These are phyloP conservation scores for Samia ricini DNA, from an alignment of 1,140 invertebrate genomes.

Conservation along the genomic window DNA sequence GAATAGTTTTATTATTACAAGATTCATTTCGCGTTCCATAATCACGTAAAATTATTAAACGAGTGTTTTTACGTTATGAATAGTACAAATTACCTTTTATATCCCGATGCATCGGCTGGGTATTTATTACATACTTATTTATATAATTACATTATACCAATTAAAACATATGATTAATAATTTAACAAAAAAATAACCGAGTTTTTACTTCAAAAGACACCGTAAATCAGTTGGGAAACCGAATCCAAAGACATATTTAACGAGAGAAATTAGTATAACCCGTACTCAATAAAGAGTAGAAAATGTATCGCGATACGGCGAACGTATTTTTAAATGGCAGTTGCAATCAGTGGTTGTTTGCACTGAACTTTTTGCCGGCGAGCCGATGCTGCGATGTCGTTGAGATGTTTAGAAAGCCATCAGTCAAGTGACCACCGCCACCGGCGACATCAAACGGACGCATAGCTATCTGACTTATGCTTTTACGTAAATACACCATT, in stretches of 20 bases:
- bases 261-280: neutral
- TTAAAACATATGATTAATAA: too few species aligned
- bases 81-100: too few species aligned
- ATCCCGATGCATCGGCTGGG: too few species aligned
- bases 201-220: too few species aligned
- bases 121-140: too few species aligned
- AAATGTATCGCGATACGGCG: constrained; percentile 32
- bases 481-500: constrained; percentile 26
- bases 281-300: constrained; percentile 18
- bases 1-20: too few species aligned
- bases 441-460: constrained; percentile 51
- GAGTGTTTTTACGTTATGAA: too few species aligned
- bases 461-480: constrained; percentile 38
- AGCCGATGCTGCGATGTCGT: constrained; percentile 45
- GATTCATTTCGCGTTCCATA: too few species aligned
- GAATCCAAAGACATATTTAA: neutral
- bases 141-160: too few species aligned
- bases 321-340: constrained; percentile 57
- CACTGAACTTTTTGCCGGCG: constrained; percentile 61
- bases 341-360: constrained; percentile 65
- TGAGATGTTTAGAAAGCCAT: constrained; percentile 71
- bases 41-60: too few species aligned
- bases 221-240: too few species aligned
- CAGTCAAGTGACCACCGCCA: constrained; percentile 47
- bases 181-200: too few species aligned